Evolutionary conservation across 1,140 invertebrate genomes (phyloP), one percentile per base, ranked within the genome.

Genomic region (Drosophila virilis): DNA sequence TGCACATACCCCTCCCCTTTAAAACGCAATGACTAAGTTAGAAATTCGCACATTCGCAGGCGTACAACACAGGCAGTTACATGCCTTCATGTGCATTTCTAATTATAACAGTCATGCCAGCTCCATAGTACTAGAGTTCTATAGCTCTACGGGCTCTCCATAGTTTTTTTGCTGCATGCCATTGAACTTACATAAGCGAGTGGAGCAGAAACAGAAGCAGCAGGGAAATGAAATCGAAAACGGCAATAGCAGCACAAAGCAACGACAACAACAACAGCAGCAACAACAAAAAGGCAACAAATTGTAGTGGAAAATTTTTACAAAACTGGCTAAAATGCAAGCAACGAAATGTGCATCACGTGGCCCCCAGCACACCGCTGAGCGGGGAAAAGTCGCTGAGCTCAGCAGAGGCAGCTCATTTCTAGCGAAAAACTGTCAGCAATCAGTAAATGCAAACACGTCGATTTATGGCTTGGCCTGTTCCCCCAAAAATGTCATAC

Each of bases 161-260:
- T 43, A 60, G 61, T 52, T 54, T 52, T 54, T 38, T 40, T 37
- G 42, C 74, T 74, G 68, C 75, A 80, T 86, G 83, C 79, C 82
- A 86, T 82, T 88, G 83, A 88, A 86, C 82, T 86, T 88, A 86
- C 85, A 80, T 86, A 86, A 86, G 82, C 78, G 52, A 67, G 32
- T 77, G 80, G 45, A 80, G 71, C 7, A 57, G 48, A 50, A 73
- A 60, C 54, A 43, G 73, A 55, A 59, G 13, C 13, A 33, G 46
- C 28, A 74, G 52, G 40, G 35, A 54, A 76, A 59, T 33, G 68
- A 74, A 51, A 78, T 65, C 70, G 57, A 74, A 79, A 80, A 80
- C 51, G 66, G 77, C 77, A 71, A 66, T 37, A 46, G 33, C 40
- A 64, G 33, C 50, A 35, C 54, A 66, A 71, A 43, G 50, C 22